These are phyloP conservation scores for Thamnophis elegans DNA, from an alignment of 2,797 vertebrate genomes.

Conservation along the genomic window DNA sequence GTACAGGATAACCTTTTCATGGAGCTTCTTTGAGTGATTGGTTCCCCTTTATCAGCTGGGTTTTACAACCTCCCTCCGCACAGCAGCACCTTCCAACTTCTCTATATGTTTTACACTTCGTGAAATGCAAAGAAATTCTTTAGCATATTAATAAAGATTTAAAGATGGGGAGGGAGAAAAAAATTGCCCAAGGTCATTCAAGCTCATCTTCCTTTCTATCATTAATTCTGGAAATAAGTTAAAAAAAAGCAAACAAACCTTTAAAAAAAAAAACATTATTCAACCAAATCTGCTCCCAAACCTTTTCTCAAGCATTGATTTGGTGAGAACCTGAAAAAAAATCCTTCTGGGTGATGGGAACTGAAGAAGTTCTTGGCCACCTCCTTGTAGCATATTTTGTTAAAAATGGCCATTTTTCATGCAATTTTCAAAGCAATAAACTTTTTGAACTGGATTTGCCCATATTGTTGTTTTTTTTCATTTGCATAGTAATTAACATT, in stretches of 20 bases:
- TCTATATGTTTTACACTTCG: conserved; percentile 37
- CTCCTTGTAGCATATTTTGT: neutral
- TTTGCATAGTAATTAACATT: neutral
- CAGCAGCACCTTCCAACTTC: neutral
- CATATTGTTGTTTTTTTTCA: neutral
- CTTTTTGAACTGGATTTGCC: neutral
- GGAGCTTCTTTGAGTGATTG: conserved; percentile 51
- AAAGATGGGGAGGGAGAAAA: too few relatives aligned
- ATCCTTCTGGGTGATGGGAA: neutral
- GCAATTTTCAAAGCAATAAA: neutral
- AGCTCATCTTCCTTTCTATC: neutral
- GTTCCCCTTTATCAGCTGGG: conserved; percentile 55
- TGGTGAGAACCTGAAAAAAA: neutral
- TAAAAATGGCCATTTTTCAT: neutral
- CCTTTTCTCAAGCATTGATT: neutral
- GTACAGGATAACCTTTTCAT: conserved; percentile 65
- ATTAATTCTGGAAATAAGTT: neutral
- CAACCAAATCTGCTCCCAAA: neutral
- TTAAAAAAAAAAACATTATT: neutral
- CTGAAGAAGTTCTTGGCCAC: neutral
- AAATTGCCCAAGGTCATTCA: too few relatives aligned
- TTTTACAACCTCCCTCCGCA: conserved; percentile 49
- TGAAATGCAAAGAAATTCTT: conserved; percentile 43
- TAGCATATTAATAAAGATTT: conserved; percentile 47
- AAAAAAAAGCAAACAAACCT: neutral